Evolutionary conservation across 64 coral and sea anemone species (phyloP).

Genomic region (Pocillopora verrucosa): DNA sequence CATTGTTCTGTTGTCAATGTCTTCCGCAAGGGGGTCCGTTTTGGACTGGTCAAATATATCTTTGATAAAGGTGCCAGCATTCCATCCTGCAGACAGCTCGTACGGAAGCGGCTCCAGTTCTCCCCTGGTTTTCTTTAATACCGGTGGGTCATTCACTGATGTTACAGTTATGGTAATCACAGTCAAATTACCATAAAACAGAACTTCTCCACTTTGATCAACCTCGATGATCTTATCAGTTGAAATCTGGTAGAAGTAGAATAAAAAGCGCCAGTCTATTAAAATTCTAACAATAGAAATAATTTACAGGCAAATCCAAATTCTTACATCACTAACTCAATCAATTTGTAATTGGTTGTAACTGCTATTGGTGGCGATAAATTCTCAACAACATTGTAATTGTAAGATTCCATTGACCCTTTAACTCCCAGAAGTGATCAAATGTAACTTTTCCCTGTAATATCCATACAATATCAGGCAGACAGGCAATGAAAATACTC

Average conservation of each 20-base stretch:
- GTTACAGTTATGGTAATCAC: conserved; percentile 18
- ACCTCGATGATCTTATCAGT: neutral
- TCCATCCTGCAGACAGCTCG: conserved; percentile 28
- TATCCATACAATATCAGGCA: too few relatives aligned
- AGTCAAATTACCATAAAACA: neutral
- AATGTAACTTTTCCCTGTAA: too few relatives aligned
- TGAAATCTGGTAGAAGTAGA: neutral
- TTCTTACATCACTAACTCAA: too few relatives aligned
- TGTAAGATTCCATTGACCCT: too few relatives aligned
- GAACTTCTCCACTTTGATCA: neutral
- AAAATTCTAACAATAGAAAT: too few relatives aligned
- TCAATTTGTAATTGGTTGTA: too few relatives aligned
- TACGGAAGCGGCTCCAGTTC: conserved; percentile 47
- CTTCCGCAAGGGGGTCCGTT: neutral
- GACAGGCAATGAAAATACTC: too few relatives aligned
- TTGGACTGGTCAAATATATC: conserved; percentile 27
- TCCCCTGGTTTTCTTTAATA: neutral
- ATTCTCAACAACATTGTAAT: too few relatives aligned
- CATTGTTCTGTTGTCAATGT: conserved; percentile 39
- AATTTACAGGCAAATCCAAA: too few relatives aligned
- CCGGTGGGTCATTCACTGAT: conserved; percentile 51
- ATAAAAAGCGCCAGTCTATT: neutral
- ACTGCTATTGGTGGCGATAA: too few relatives aligned
- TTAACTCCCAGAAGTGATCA: too few relatives aligned
- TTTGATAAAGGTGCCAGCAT: conserved; percentile 50